Evolutionary conservation across 37 sponge, comb jelly and placozoan genomes (phyloP), one percentile per base, ranked within the genome.

Genomic region (Hormiphora californensis): DNA sequence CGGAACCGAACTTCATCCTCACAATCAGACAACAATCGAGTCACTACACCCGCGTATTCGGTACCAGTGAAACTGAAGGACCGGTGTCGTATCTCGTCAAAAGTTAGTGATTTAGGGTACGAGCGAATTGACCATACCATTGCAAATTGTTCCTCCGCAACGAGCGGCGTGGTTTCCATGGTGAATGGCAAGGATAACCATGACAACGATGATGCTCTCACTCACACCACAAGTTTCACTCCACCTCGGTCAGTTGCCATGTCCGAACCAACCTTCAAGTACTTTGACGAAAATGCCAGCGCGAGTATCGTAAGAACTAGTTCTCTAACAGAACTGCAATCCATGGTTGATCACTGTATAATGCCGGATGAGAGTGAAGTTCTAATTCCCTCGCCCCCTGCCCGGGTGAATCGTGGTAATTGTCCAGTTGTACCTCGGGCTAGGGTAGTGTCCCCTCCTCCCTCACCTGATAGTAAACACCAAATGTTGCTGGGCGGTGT

Each of bases 401-500:
- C 81, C 25, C 40, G 35, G 81, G 37, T 33, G 8, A 27, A 4
- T 28, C 32, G 37, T 36, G 15, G 28, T 15, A 32, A 17, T 28
- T 32, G 17, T 3, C 81, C 81, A 4, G 35, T 32, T 1, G 44
- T 32, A 2, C 67, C 67, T 19, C 61, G 61, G 7, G 61, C 17
- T 57, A 5, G 61, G 23, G 61, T 30, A 28, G 36, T 33, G 19
- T 33, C 67, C 34, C 67, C 67, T 2, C 46, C 40, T 15, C 44
- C 41, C 0, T 23, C 35, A 4, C 5, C 15, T 11, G 61, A 57
- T 15, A 30, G 27, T 15, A 57, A 57, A 12, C 61, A 57, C 27
- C 61, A 57, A 30, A 73, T 73, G 81, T 36, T 73, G 44, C 38
- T 73, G 2, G 81, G 81, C 38, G 81, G 81, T 1, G 81, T 73